Base-by-base conservation (phyloP, 2,888 invertebrate species). In the Cheilosia pagana region DNA sequence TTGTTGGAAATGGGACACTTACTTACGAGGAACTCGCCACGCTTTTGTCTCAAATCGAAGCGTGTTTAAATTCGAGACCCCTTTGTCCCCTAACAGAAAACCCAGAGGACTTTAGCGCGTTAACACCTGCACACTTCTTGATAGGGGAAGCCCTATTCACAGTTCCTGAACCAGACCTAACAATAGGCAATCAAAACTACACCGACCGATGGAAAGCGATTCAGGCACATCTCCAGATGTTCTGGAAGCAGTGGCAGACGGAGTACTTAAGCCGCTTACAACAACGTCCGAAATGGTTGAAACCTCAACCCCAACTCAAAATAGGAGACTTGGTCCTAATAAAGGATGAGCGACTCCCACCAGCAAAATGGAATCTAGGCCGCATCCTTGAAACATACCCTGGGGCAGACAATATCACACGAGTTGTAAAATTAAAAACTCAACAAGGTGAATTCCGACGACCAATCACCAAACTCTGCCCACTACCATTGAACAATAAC, bases 11-110 rank as follows among this genome's bases (percentile, higher is more conserved):
- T 45, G 43, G 43, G 4, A 45, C 19, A 16, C n/a, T 45, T 16
- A 45, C 43, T 16, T 45, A n/a, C 16, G 25, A 28, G 25, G 25
- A 28, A 28, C 25, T 28, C 25, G 25, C 25, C 45, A 45, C 50
- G 21, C 12, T 50, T 50, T 25, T 23, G 23, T 23, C 50, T 12
- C 48, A 48, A 48, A 21, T 48, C 23, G 50, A 50, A 50, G 50
- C 50, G 21, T 50, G 50, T 10, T 12, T 23, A 3, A 50, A 50
- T 19, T 48, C 48, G 21, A 28, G 25, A 7, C 25, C 7, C 7
- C 25, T 28, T 28, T 28, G 25, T 28, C 25, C 25, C 25, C 25
- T 7, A 28, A 7, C 25, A 7, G 14, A 39, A 39, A 12, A 39
- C 12, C 39, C 39, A 39, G 14, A 10, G 7, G 21, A 21, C 48